phyloP scores from a whole-genome alignment of 2,888 invertebrate species.

The Halictus quadricinctus region DNA sequence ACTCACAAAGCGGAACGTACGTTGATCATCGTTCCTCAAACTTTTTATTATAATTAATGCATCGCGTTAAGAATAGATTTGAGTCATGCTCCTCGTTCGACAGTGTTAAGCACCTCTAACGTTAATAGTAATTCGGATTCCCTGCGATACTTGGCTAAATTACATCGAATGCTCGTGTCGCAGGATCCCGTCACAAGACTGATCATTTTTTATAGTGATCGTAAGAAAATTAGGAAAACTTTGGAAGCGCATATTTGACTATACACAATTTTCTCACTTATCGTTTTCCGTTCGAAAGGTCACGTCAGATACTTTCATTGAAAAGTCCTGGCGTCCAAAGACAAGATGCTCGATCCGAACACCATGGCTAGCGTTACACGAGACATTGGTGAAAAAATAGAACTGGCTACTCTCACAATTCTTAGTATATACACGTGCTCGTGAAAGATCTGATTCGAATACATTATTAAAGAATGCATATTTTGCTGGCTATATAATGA shows the following conservation, averaged over 20 bases:
- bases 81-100: conserved; percentile 25
- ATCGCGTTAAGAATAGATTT: conserved; percentile 46
- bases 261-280: conserved; percentile 14
- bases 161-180: conserved; percentile 47
- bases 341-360: neutral
- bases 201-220: conserved; percentile 5
- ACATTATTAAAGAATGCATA: conserved; percentile 76
- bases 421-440: conserved; percentile 8
- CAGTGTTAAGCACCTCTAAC: conserved; percentile 20
- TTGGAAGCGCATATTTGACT: conserved; percentile 1
- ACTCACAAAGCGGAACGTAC: conserved; percentile 12
- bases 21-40: conserved; percentile 17
- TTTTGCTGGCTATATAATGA: conserved; percentile 86
- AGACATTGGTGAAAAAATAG: neutral
- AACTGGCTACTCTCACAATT: neutral
- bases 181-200: conserved; percentile 41
- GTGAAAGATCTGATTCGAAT: neutral
- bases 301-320: conserved; percentile 8
- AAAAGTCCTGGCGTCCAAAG: conserved; percentile 9
- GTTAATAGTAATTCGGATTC: neutral
- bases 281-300: neutral
- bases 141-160: conserved; percentile 12
- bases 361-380: neutral
- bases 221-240: neutral
- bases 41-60: conserved; percentile 50